Percentiles rank a stretch among this genome's conserved stretches.
These are phyloP conservation scores for Scelioninae gen. 2 DNA, from an alignment of 2,888 invertebrate species.

Conservation along the genomic window DNA sequence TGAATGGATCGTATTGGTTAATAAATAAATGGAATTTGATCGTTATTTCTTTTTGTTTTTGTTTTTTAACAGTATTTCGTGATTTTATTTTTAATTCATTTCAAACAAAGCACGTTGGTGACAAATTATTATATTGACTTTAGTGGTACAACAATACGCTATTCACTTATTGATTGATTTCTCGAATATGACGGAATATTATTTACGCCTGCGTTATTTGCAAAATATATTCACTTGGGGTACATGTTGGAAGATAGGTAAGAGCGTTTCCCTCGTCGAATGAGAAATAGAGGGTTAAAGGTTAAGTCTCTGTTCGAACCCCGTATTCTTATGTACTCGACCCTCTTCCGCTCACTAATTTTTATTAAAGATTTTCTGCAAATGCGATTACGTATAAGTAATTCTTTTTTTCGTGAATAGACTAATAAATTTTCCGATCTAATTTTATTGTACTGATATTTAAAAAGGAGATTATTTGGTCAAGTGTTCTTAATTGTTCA, in stretches of 20 bases:
- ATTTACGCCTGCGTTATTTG: slow-evolving; percentile 23
- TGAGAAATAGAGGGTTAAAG: slow-evolving; percentile 44
- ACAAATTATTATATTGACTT: too few species aligned
- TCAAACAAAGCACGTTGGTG: too few species aligned
- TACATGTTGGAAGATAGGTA: slow-evolving; percentile 23
- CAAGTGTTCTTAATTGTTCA: slow-evolving; percentile 3
- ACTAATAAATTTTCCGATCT: slow-evolving; percentile 28
- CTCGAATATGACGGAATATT: too few species aligned
- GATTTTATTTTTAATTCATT: too few species aligned
- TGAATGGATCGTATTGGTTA: too few species aligned
- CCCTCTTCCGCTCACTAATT: slow-evolving; percentile 34
- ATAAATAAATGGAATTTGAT: too few species aligned
- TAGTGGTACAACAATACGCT: too few species aligned
- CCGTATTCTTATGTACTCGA: slow-evolving; percentile 36
- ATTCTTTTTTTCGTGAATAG: slow-evolving; percentile 32
- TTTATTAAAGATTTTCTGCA: slow-evolving; percentile 44
- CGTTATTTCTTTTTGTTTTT: too few species aligned
- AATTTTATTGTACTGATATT: slow-evolving; percentile 20
- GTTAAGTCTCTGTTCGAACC: slow-evolving; percentile 38
- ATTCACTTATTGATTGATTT: too few species aligned
- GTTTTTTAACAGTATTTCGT: too few species aligned
- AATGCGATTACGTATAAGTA: slow-evolving; percentile 45
- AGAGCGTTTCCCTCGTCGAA: slow-evolving; percentile 31
- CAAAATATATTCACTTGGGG: slow-evolving; percentile 40
- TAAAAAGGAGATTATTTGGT: slow-evolving; percentile 6